A percentile compares a stretch with the other conserved stretches of the same genome.
Evolutionary conservation across 2,797 vertebrate species (phyloP).

Genomic region (Ctenopoma kingsleyae): DNA sequence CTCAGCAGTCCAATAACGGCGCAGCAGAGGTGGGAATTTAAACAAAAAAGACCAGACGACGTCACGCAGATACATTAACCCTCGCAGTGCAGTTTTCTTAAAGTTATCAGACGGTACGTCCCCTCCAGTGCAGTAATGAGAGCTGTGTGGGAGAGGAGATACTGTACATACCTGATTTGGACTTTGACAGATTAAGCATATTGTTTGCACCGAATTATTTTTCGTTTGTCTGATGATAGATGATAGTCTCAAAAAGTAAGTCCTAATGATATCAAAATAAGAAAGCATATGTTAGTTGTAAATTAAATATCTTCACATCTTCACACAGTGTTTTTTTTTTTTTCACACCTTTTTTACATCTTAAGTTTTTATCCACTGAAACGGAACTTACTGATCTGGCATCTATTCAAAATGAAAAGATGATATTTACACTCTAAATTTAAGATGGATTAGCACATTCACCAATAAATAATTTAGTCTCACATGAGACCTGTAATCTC

Average conservation of each 20-base stretch:
- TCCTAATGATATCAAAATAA: background rate
- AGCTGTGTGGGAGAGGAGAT: slow-evolving; percentile 28
- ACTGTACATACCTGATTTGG: slow-evolving; percentile 27
- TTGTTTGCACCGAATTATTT: background rate
- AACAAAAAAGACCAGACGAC: slow-evolving; percentile 57
- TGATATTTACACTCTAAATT: slow-evolving; percentile 7
- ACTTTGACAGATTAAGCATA: background rate
- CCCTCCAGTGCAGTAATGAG: slow-evolving; percentile 33
- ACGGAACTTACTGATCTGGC: background rate
- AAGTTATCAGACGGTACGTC: slow-evolving; percentile 52
- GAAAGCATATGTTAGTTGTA: background rate
- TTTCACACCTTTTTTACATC: background rate
- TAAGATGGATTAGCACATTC: slow-evolving; percentile 11
- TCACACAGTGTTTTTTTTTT: background rate
- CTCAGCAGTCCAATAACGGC: slow-evolving; percentile 73
- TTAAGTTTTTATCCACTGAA: slow-evolving; percentile 15
- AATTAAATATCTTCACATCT: background rate
- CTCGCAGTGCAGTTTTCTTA: slow-evolving; percentile 32
- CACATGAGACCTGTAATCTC: slow-evolving; percentile 12
- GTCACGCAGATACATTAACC: slow-evolving; percentile 76
- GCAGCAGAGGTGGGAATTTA: slow-evolving; percentile 67
- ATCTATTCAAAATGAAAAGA: background rate
- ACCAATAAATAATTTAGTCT: slow-evolving; percentile 8
- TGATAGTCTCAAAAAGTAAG: background rate
- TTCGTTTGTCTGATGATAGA: background rate